Evolutionary conservation across 1,140 invertebrate species (phyloP).

Genomic region (Cherax quadricarinatus): DNA sequence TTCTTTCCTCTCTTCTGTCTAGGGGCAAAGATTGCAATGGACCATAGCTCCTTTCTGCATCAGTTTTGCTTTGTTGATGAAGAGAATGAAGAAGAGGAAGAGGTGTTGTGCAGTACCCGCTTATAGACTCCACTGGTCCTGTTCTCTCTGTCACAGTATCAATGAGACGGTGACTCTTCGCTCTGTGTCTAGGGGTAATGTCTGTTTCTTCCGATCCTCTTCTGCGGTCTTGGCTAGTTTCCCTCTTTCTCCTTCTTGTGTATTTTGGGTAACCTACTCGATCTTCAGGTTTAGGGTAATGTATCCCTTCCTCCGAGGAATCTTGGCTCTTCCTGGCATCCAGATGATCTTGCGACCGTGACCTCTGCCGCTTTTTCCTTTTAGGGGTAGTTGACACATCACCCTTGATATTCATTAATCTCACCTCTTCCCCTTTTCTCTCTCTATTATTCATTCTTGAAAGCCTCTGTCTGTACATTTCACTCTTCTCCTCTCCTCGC

Average conservation of each 20-base stretch:
- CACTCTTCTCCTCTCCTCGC: neutral
- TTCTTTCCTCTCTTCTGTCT: constrained; percentile 46
- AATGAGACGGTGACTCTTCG: constrained; percentile 2
- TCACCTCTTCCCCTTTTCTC: constrained; percentile 22
- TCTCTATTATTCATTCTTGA: constrained; percentile 25
- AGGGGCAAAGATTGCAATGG: neutral
- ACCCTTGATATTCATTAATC: neutral
- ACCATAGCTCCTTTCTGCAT: constrained; percentile 32
- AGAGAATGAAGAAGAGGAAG: constrained; percentile 55
- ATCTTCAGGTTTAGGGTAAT: neutral
- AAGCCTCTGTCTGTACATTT: neutral
- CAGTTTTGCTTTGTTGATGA: constrained; percentile 46
- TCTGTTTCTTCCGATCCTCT: constrained; percentile 15
- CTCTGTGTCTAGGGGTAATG: neutral
- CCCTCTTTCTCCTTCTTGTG: constrained; percentile 23
- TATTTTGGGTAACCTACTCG: constrained; percentile 3
- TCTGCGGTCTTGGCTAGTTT: constrained; percentile 41
- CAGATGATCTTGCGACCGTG: constrained; percentile 35
- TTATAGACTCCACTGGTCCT: neutral
- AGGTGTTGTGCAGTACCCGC: constrained; percentile 29
- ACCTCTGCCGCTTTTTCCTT: constrained; percentile 28
- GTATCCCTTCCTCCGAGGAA: constrained; percentile 9
- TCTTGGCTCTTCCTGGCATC: constrained; percentile 32
- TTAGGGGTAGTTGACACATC: constrained; percentile 20
- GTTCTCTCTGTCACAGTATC: constrained; percentile 29